These are phyloP conservation scores for Allolobophora icterica DNA, from an alignment of 2,888 invertebrate genomes.

Conservation along the genomic window DNA sequence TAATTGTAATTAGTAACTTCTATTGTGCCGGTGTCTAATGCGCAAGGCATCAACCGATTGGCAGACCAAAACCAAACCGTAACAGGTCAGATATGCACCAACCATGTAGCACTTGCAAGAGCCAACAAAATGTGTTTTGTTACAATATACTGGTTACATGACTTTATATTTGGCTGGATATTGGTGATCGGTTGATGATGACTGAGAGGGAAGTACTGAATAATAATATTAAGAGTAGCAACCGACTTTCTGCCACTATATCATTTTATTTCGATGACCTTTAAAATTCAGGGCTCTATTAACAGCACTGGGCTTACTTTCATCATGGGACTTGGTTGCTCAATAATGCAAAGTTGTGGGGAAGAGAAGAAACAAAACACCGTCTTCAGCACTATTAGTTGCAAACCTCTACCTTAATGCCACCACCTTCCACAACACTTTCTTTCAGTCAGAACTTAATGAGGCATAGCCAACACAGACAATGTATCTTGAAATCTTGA, in stretches of 20 bases:
- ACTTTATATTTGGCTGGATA: background rate
- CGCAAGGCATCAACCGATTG: too few relatives aligned
- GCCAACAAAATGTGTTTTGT: background rate
- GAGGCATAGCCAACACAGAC: background rate
- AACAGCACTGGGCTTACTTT: background rate
- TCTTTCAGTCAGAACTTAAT: background rate
- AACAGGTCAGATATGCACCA: too few relatives aligned
- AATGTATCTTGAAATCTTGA: background rate
- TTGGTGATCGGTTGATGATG: background rate
- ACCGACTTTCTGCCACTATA: background rate
- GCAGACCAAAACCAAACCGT: too few relatives aligned
- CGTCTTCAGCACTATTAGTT: too few relatives aligned
- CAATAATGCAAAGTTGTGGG: too few relatives aligned
- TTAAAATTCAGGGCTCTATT: background rate
- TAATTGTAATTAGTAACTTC: too few relatives aligned
- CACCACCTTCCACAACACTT: background rate
- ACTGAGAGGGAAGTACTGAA: background rate
- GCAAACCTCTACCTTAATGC: too few relatives aligned
- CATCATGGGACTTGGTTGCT: too few relatives aligned
- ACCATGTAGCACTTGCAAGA: background rate
- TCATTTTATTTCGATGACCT: background rate
- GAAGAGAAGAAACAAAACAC: too few relatives aligned
- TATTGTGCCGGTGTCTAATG: too few relatives aligned
- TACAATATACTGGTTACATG: background rate
- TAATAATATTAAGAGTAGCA: background rate